Percentiles rank a stretch among this genome's conserved stretches.
Conservation (phyloP, 2,797 vertebrate species). For the Vipera latastei region DNA sequence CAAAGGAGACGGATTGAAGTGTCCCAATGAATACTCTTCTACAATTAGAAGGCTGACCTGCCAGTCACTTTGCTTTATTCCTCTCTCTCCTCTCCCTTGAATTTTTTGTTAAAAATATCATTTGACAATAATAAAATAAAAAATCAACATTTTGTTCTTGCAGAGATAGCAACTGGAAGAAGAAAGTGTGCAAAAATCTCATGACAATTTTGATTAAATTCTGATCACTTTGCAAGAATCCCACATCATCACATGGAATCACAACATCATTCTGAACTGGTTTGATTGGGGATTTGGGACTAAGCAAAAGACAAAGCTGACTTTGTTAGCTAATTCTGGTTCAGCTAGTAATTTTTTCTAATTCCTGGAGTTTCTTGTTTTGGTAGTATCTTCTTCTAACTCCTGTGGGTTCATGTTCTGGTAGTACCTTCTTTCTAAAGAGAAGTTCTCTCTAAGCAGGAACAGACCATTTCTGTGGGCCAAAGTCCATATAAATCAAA, state of each 20-base stretch:
- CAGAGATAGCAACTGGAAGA: background rate
- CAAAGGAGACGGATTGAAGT: background rate
- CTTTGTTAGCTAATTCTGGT: background rate
- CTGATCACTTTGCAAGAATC: background rate
- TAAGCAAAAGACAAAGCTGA: background rate
- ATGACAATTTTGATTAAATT: background rate
- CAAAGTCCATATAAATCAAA: background rate
- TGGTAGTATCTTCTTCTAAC: background rate
- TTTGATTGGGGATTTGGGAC: background rate
- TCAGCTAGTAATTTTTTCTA: background rate
- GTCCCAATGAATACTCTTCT: background rate
- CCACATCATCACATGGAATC: background rate
- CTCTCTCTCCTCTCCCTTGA: background rate
- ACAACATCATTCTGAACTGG: background rate
- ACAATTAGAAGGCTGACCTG: background rate
- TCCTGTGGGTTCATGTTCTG: background rate
- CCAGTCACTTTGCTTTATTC: background rate
- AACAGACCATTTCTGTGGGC: background rate
- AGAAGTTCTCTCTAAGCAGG: background rate
- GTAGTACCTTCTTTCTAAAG: too few relatives aligned
- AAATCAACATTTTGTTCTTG: background rate
- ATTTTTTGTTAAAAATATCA: background rate
- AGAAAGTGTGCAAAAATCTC: background rate
- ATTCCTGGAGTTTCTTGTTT: too few relatives aligned
- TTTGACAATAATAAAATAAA: background rate